Base-by-base conservation (phyloP, 2,888 invertebrate species). In the Tryphoninae sp. region DNA sequence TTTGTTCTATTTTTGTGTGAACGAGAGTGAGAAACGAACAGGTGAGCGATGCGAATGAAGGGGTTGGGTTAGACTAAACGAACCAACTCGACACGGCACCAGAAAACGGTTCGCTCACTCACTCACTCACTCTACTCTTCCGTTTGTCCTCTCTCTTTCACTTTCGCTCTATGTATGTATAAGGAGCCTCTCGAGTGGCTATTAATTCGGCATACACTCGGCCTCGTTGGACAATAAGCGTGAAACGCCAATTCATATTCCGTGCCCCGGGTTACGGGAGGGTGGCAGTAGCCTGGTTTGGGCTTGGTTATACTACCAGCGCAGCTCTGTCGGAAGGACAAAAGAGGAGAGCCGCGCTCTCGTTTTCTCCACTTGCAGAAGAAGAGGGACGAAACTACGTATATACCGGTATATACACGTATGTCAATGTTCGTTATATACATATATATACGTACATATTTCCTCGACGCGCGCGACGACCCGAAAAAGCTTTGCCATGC, bases 221-320 rank as follows among this genome's bases (percentile, higher is more conserved):
- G 75, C 87, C 86, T 87, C 86, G 87, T 86, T 86, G 86, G 86
- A 89, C 90, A 90, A 90, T 90, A 89, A 88, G 89, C 88, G 90
- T 88, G 90, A 90, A 90, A 90, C 89, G 90, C 89, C 90, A 90
- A 89, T 89, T 90, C 90, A 90, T 90, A 88, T 89, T 87, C 87
- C 83, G 86, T 87, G 87, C 86, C 87, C 86, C 86, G 85, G 86
- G 81, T 33, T 33, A 61, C 45, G 74, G 8, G 26, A 7, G 85
- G 85, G 85, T 85, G 62, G 62, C 4, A 40, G 6, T 13, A 59
- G 22, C 40, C 13, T 33, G 65, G 67, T 22, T 49, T 23, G 45
- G 23, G 33, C 26, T 16, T 86, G 86, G 88, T 87, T 55, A 55
- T 19, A 55, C 22, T 55, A 55, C 16, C n/a, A 2, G 85, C 85